Evolutionary conservation across 2,888 invertebrate genomes (phyloP).

Genomic region (Pammene fasciana): DNA sequence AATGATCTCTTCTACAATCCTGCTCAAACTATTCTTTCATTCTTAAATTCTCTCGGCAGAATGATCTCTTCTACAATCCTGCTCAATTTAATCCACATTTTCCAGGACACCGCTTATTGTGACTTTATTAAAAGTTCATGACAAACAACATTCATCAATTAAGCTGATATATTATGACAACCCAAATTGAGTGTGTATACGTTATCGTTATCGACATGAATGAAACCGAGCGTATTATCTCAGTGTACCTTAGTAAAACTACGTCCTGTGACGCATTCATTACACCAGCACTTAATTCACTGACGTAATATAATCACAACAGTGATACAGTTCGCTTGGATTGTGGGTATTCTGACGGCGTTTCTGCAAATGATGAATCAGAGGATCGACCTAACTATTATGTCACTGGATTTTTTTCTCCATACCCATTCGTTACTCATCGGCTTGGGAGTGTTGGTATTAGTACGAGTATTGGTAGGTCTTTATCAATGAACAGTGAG

Average conservation of each 20-base stretch:
- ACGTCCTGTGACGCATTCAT: slow-evolving; percentile 58
- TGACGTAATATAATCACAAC: slow-evolving; percentile 51
- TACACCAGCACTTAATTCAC: slow-evolving; percentile 50
- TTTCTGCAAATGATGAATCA: slow-evolving; percentile 72
- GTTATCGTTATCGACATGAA: slow-evolving; percentile 32
- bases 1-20: not conserved
- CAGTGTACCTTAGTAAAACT: slow-evolving; percentile 28
- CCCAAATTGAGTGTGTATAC: slow-evolving; percentile 1
- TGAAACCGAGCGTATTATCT: slow-evolving; percentile 37
- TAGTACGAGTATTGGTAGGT: slow-evolving; percentile 47
- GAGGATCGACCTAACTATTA: slow-evolving; percentile 55
- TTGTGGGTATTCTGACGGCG: slow-evolving; percentile 75
- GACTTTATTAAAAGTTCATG: not conserved
- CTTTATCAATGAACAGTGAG: slow-evolving; percentile 65
- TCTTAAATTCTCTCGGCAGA: not conserved
- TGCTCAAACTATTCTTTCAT: too few species aligned
- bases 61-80: not conserved
- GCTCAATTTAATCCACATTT: not conserved
- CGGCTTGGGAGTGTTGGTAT: slow-evolving; percentile 53
- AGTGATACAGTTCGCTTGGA: slow-evolving; percentile 60
- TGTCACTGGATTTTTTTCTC: slow-evolving; percentile 61
- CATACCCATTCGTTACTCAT: slow-evolving; percentile 66
- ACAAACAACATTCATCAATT: slow-evolving; percentile 8
- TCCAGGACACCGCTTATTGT: not conserved
- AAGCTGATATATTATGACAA: not conserved